Evolutionary conservation across 2,888 invertebrate genomes (phyloP).

Genomic region (Chloroclystis v-ata): DNA sequence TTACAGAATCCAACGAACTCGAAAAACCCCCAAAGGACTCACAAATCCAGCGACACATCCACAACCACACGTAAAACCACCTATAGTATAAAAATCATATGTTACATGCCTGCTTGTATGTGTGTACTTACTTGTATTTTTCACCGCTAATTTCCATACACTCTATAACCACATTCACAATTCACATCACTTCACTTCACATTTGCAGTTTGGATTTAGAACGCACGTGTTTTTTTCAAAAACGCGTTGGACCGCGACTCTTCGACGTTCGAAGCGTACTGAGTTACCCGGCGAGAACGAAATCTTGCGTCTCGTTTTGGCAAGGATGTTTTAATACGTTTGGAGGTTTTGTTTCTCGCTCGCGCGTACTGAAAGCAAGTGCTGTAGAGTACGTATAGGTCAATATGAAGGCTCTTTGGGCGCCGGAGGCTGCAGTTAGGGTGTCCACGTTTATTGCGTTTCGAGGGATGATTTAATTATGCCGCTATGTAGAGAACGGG

Average conservation of each 20-base stretch:
- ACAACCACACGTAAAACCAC: not conserved
- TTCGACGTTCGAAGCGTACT: conserved; percentile 61
- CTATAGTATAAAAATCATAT: conserved; percentile 4
- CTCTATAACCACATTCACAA: conserved; percentile 14
- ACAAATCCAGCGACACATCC: conserved; percentile 5
- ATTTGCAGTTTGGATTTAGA: conserved; percentile 24
- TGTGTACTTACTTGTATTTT: conserved; percentile 10
- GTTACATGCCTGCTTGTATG: not conserved
- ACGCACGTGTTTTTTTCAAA: conserved; percentile 38
- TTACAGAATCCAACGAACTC: not conserved
- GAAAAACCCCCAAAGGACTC: conserved; percentile 9
- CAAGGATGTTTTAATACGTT: conserved; percentile 32
- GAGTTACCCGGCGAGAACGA: conserved; percentile 60
- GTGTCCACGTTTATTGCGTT: conserved; percentile 42
- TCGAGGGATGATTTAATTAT: conserved; percentile 19
- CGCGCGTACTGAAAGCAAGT: conserved; percentile 64
- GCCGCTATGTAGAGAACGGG: conserved; percentile 11
- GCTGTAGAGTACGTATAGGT: conserved; percentile 76
- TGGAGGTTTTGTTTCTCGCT: conserved; percentile 43
- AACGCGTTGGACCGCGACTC: conserved; percentile 48
- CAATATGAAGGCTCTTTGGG: conserved; percentile 77
- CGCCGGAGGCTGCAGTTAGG: conserved; percentile 75
- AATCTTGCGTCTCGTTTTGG: conserved; percentile 47
- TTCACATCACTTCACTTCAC: conserved; percentile 23
- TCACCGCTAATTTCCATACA: conserved; percentile 7